Percentiles rank a stretch among this genome's conserved stretches.
phyloP scores from a whole-genome alignment of 2,888 invertebrate genomes.

The Ctena decussata region DNA sequence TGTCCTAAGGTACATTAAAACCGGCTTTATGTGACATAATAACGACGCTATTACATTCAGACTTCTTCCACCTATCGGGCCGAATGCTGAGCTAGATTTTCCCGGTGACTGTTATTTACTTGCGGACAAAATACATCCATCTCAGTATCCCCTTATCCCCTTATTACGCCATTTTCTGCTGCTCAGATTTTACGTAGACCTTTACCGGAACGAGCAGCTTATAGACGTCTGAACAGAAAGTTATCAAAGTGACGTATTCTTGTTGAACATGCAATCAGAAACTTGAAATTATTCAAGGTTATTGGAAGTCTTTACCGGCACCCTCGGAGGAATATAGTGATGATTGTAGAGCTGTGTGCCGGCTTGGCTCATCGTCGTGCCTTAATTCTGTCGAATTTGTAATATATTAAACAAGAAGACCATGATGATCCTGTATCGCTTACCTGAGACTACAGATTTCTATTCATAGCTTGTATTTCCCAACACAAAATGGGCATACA shows the following conservation, averaged over 20 bases:
- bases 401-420: no score
- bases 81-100: not conserved
- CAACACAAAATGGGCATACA: no score
- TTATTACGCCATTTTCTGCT: constrained; percentile 28
- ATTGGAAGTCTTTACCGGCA: constrained; percentile 10
- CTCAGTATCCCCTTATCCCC: not conserved
- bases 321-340: not conserved
- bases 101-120: constrained; percentile 1
- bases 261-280: constrained; percentile 30
- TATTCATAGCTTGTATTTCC: no score
- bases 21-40: constrained; percentile 22
- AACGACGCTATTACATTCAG: constrained; percentile 29
- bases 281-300: constrained; percentile 24
- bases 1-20: constrained; percentile 15
- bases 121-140: constrained; percentile 35
- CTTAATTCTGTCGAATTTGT: not conserved
- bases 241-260: not conserved
- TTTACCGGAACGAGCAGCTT: not conserved
- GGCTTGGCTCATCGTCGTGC: not conserved
- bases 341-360: not conserved
- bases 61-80: constrained; percentile 4
- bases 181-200: constrained; percentile 16
- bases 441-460: no score
- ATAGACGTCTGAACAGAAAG: not conserved
- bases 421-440: no score